Evolutionary conservation across 2,888 invertebrate species (phyloP), one percentile per base, ranked within the genome.

Genomic region (Eutolmus rufibarbis): DNA sequence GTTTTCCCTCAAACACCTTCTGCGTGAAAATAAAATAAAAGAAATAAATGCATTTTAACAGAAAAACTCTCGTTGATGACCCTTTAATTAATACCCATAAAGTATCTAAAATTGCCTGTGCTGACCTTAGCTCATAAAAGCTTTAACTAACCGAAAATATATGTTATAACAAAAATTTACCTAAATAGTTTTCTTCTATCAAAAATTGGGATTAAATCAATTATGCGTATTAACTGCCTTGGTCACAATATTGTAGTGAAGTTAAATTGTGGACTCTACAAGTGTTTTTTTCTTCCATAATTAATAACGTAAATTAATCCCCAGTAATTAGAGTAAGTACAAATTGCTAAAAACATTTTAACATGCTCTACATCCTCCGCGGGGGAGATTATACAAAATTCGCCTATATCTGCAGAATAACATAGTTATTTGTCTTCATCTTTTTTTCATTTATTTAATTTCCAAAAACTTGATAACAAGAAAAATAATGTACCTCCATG

Each of bases 381-480:
- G 28, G 66, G 66, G 66, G 66, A 66, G 28, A 66, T 66, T 66
- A 28, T 66, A 66, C 66, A 66, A 66, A 66, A 66, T 66, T 66
- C 66, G 66, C 66, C 66, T 66, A 66, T 66, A 66, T 66, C 66
- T 66, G 66, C 66, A 66, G 66, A 66, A 66, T 66, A 66, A 66
- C 66, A 66, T 66, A 66, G 66, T 66, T 66, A 66, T 66, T 66
- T 66, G 66, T 66, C 66, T 66, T 66, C 66, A 51, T 51, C 5
- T 78, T 19, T 51, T 40, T 43, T 43, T 19, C 23, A 14, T 78
- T 78, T 37, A 40, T 78, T 78, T 78, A 78, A 19, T 78, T 46
- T 51, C 43, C 79, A 79, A 79, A 40, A 28, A 51, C 79, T 23
- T 66, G 66, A 51, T 82, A 56, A 82, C 82, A 40, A 84, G 56